These are phyloP conservation scores for Plumapathes pennacea DNA, from an alignment of 92 coral and sea anemone genomes.

Conservation along the genomic window DNA sequence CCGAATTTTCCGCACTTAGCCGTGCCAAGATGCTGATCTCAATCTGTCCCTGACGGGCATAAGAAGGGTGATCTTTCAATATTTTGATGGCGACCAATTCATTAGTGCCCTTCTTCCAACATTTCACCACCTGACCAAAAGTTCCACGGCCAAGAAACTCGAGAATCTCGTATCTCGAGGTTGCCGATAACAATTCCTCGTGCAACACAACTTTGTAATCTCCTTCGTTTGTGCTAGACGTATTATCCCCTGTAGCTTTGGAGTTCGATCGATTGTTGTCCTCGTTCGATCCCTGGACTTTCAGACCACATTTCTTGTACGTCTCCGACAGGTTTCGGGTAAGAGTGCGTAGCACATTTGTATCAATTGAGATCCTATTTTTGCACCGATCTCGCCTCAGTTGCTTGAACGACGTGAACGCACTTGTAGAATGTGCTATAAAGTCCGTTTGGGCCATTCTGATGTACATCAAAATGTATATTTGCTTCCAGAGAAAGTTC, in stretches of 20 bases:
- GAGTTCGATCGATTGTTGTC: constrained; percentile 70
- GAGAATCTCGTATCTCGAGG: constrained; percentile 90
- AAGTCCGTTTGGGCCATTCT: constrained; percentile 89
- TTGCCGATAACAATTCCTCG: constrained; percentile 87
- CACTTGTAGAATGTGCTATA: constrained; percentile 78
- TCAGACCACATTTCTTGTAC: constrained; percentile 77
- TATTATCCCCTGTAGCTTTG: constrained; percentile 54
- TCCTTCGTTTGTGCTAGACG: constrained; percentile 84
- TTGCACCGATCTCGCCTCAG: constrained; percentile 24
- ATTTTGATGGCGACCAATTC: constrained; percentile 93
- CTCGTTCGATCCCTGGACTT: constrained; percentile 58
- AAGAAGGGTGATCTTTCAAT: constrained; percentile 95
- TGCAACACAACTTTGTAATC: constrained; percentile 92
- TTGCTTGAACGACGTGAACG: constrained; percentile 67
- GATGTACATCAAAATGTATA: no score
- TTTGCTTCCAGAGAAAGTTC: no score
- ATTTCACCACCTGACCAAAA: constrained; percentile 96
- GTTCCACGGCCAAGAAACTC: constrained; percentile 99
- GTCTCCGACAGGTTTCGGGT: constrained; percentile 76
- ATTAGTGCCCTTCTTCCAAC: constrained; percentile 98
- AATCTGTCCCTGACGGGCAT: constrained; percentile 97
- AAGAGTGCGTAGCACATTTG: constrained; percentile 65
- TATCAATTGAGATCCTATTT: constrained; percentile 61
- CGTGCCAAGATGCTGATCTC: constrained; percentile 94
- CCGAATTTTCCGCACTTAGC: constrained; percentile 96